phyloP scores from a whole-genome alignment of 1,140 invertebrate genomes.

The Leptinotarsa texana region DNA sequence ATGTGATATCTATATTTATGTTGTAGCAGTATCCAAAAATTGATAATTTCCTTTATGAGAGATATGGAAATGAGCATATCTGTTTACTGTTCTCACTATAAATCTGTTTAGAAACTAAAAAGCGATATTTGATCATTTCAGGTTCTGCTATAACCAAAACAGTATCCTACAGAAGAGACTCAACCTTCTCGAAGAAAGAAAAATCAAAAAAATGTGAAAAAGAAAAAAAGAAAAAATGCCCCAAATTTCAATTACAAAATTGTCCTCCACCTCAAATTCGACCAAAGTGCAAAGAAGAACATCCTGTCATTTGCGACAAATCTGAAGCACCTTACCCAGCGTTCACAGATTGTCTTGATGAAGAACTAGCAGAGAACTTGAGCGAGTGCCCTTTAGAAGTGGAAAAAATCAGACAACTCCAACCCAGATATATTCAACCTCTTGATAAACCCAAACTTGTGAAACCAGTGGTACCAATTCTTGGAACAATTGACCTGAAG shows the following conservation, averaged over 20 bases:
- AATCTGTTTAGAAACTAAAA: too few relatives aligned
- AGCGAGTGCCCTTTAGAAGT: conserved; percentile 35
- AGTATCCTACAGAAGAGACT: too few relatives aligned
- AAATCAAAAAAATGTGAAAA: background rate
- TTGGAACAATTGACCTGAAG: conserved; percentile 29
- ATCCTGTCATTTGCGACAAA: conserved; percentile 13
- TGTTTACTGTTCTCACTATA: too few relatives aligned
- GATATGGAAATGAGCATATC: too few relatives aligned
- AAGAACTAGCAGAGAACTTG: conserved; percentile 36
- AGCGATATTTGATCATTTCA: too few relatives aligned
- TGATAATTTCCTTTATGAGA: too few relatives aligned
- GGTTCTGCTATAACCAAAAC: too few relatives aligned
- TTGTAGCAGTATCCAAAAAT: too few relatives aligned
- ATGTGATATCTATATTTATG: too few relatives aligned
- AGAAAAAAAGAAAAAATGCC: conserved; percentile 1
- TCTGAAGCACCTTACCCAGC: conserved; percentile 31
- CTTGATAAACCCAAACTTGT: background rate
- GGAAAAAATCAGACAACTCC: conserved; percentile 29
- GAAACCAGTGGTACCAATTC: conserved; percentile 24
- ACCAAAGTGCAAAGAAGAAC: background rate
- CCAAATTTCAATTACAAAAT: conserved; percentile 13
- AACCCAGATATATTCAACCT: conserved; percentile 28
- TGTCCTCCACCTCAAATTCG: background rate
- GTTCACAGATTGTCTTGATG: conserved; percentile 34
- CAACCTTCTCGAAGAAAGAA: background rate